These are phyloP conservation scores for Nibea albiflora DNA, from an alignment of 2,113 vertebrate genomes.

Conservation along the genomic window DNA sequence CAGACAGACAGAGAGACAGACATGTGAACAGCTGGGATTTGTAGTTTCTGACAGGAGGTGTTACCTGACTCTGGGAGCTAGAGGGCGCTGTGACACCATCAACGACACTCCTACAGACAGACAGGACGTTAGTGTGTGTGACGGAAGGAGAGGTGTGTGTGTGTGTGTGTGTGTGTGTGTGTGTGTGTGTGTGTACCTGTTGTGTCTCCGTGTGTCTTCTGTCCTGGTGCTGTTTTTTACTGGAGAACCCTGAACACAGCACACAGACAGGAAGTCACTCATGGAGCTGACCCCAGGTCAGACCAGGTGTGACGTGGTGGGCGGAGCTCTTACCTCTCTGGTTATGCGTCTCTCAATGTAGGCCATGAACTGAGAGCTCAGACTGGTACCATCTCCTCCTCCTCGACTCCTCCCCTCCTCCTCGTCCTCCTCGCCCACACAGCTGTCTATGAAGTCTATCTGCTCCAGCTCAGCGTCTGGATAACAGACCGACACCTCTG, in stretches of 20 bases:
- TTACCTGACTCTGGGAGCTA: slow-evolving; percentile 78
- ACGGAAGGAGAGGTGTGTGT: not conserved
- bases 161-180: not conserved
- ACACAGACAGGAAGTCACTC: slow-evolving; percentile 56
- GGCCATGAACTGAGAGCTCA: slow-evolving; percentile 81
- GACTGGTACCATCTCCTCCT: slow-evolving; percentile 54
- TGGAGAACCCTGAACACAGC: slow-evolving; percentile 84
- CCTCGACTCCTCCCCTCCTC: slow-evolving; percentile 45
- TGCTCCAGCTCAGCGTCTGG: slow-evolving; percentile 72
- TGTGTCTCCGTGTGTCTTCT: slow-evolving; percentile 86
- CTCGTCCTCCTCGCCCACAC: slow-evolving; percentile 70
- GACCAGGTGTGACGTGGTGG: not conserved
- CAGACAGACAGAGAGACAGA: no score
- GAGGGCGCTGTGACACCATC: slow-evolving; percentile 66
- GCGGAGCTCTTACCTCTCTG: slow-evolving; percentile 61
- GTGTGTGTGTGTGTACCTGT: slow-evolving; percentile 25
- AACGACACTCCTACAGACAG: slow-evolving; percentile 60
- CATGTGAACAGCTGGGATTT: not conserved
- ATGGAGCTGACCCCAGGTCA: not conserved
- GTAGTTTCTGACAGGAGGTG: not conserved
- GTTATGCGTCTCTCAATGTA: slow-evolving; percentile 80
- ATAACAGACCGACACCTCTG: no score
- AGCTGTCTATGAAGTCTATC: slow-evolving; percentile 80
- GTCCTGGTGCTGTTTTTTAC: slow-evolving; percentile 82
- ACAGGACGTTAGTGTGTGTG: not conserved